Percentiles rank a stretch among this genome's conserved stretches.
Conservation (phyloP, 2,113 vertebrate species). For the Poicephalus gulielmi region DNA sequence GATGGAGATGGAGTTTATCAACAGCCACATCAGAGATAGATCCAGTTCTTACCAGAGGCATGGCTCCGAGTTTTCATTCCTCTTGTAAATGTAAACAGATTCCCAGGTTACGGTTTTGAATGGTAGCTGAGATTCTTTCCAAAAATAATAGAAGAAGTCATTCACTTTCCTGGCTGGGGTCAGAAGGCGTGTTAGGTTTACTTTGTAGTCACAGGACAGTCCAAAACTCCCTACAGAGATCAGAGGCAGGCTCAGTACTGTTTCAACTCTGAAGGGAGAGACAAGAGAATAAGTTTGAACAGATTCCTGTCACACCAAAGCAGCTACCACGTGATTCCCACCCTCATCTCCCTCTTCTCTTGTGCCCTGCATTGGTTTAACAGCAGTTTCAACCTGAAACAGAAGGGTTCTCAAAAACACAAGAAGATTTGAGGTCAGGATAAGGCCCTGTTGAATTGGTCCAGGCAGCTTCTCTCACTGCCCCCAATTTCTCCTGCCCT, state of each 20-base stretch:
- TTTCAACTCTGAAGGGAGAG: slow-evolving; percentile 78
- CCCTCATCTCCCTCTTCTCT: neutral
- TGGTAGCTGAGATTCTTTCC: neutral
- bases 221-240: slow-evolving; percentile 97
- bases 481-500: rapidly evolving
- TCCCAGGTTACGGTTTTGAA: slow-evolving; percentile 81
- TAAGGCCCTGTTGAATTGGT: neutral
- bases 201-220: slow-evolving; percentile 90
- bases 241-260: slow-evolving; percentile 82
- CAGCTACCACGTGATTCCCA: neutral
- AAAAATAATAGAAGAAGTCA: slow-evolving; percentile 82
- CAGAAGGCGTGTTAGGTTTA: slow-evolving; percentile 86
- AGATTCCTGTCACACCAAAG: neutral
- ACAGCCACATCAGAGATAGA: neutral
- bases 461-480: neutral
- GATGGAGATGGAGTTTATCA: neutral
- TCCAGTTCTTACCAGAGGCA: slow-evolving; percentile 87
- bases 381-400: neutral
- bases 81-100: slow-evolving; percentile 86
- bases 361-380: neutral
- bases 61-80: slow-evolving; percentile 74
- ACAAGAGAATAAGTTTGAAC: slow-evolving; percentile 27
- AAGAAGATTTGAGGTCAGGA: neutral
- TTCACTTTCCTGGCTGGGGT: slow-evolving; percentile 90
- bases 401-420: neutral